Evolutionary conservation across 2,888 invertebrate species (phyloP).

Genomic region (Alcis repandata): DNA sequence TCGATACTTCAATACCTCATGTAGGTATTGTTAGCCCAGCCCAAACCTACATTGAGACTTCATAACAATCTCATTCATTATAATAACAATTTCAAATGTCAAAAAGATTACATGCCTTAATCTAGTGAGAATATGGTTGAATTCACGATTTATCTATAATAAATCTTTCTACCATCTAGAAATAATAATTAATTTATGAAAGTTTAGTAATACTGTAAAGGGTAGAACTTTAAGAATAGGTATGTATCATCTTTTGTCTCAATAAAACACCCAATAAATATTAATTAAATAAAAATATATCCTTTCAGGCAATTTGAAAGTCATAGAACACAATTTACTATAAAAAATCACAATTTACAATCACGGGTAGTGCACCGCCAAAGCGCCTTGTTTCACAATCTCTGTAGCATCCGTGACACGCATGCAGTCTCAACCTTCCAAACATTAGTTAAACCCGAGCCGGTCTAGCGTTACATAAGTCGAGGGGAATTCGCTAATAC

Average conservation of each 20-base stretch:
- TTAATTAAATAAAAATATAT: no score
- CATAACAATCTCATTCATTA: slow-evolving; percentile 14
- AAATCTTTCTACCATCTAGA: neutral
- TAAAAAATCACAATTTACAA: neutral
- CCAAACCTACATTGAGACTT: slow-evolving; percentile 5
- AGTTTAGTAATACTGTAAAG: no score
- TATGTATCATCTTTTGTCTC: neutral
- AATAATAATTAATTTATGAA: no score
- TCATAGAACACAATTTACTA: no score
- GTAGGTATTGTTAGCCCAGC: slow-evolving; percentile 15
- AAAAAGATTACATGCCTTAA: neutral
- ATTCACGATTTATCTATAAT: neutral
- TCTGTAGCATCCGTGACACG: slow-evolving; percentile 23
- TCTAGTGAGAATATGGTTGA: neutral
- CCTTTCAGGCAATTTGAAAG: no score
- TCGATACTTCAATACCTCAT: neutral
- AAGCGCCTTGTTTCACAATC: slow-evolving; percentile 18
- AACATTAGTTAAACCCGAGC: slow-evolving; percentile 21
- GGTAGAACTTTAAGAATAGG: no score
- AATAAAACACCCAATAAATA: neutral
- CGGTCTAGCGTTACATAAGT: slow-evolving; percentile 22
- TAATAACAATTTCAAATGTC: slow-evolving; percentile 5
- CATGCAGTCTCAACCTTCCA: slow-evolving; percentile 29
- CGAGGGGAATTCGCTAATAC: slow-evolving; percentile 21
- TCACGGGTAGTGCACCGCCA: neutral